Percentiles rank a stretch among this genome's conserved stretches.
These are phyloP conservation scores for Phaedon cochleariae DNA, from an alignment of 2,888 invertebrate genomes.

Conservation along the genomic window DNA sequence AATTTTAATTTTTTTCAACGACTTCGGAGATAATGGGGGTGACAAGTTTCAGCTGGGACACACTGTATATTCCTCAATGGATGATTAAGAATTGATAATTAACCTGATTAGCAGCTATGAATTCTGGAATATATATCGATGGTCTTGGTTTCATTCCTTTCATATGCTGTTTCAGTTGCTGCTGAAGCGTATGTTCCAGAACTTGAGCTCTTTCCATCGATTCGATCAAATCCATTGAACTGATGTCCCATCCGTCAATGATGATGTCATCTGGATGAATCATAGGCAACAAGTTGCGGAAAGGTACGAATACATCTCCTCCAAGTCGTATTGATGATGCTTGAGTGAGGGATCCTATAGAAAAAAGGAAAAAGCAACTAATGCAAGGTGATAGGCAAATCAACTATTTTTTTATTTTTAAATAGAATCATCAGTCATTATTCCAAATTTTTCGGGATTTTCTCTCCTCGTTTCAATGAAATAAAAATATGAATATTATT, in stretches of 20 bases:
- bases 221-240: slow-evolving; percentile 81
- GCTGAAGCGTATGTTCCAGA: slow-evolving; percentile 81
- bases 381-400: neutral
- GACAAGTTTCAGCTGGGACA: too few relatives aligned
- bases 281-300: slow-evolving; percentile 77
- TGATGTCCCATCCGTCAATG: slow-evolving; percentile 93
- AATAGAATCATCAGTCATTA: too few relatives aligned
- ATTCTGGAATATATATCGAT: slow-evolving; percentile 88
- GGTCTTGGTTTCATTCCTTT: slow-evolving; percentile 76
- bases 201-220: slow-evolving; percentile 90
- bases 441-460: too few relatives aligned
- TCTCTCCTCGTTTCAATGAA: too few relatives aligned
- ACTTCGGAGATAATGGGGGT: too few relatives aligned
- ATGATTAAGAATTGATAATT: slow-evolving; percentile 1
- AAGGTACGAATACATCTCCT: slow-evolving; percentile 79
- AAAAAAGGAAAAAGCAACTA: slow-evolving; percentile 3
- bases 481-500: too few relatives aligned
- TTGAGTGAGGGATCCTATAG: slow-evolving; percentile 86
- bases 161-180: slow-evolving; percentile 79
- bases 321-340: slow-evolving; percentile 86
- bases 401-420: too few relatives aligned
- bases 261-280: slow-evolving; percentile 87
- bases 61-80: too few relatives aligned
- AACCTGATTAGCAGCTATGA: slow-evolving; percentile 96
- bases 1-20: too few relatives aligned